A percentile compares a stretch with the other conserved stretches of the same genome.
These are phyloP conservation scores for Leptoteleia sp. DNA, from an alignment of 1,140 invertebrate species.

Conservation along the genomic window DNA sequence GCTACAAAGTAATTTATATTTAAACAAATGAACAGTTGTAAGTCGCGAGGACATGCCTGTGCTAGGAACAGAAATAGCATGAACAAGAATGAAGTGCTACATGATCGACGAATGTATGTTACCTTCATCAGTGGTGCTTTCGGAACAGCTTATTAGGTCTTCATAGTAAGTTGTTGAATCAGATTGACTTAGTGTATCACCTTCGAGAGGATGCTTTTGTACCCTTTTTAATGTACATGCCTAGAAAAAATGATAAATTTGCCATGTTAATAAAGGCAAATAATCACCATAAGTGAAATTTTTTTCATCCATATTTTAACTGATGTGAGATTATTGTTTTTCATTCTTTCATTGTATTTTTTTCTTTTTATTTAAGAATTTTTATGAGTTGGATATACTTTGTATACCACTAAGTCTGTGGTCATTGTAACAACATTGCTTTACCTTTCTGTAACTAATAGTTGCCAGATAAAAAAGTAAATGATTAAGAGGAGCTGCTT, in stretches of 20 bases:
- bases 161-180: constrained; percentile 96
- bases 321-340: too few species aligned
- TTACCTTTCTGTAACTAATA: constrained; percentile 92
- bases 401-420: too few species aligned
- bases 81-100: constrained; percentile 16
- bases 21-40: constrained; percentile 46
- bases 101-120: constrained; percentile 52
- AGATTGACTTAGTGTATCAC: constrained; percentile 91
- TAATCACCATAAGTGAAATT: too few species aligned
- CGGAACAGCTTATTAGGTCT: constrained; percentile 94
- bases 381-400: too few species aligned
- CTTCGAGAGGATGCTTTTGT: constrained; percentile 89
- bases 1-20: too few species aligned
- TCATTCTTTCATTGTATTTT: too few species aligned
- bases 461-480: constrained; percentile 92
- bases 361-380: too few species aligned
- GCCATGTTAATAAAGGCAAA: too few species aligned
- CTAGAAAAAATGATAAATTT: too few species aligned
- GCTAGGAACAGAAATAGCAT: constrained; percentile 20
- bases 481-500: constrained; percentile 87
- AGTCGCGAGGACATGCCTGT: constrained; percentile 27
- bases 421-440: background rate
- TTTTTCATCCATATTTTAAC: too few species aligned
- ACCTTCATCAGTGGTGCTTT: constrained; percentile 93
- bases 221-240: constrained; percentile 89